These are phyloP conservation scores for Pachydiplax longipennis DNA, from an alignment of 2,888 invertebrate species.

Conservation along the genomic window DNA sequence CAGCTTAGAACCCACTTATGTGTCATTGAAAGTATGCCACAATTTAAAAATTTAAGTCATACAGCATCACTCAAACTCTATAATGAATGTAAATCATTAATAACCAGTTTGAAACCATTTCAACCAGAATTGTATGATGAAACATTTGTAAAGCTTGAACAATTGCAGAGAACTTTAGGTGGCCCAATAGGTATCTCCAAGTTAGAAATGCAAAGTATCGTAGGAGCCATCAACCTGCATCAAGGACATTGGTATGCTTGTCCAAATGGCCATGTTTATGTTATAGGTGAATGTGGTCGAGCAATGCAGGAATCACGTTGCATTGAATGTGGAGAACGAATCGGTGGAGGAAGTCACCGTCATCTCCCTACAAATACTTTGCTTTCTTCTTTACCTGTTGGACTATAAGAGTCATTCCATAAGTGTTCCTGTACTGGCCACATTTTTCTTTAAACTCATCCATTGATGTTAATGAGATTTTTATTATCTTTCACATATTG, in stretches of 20 bases:
- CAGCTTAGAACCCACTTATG: not conserved
- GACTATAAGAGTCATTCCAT: not conserved
- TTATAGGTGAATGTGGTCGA: not conserved
- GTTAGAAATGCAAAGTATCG: constrained; percentile 64
- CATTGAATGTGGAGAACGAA: constrained; percentile 32
- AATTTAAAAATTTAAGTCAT: not conserved
- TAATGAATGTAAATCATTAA: not conserved
- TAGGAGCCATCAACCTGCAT: constrained; percentile 65
- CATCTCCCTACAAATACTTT: not conserved
- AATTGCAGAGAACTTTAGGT: not conserved
- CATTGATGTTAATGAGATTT: too few species aligned
- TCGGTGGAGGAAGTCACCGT: not conserved
- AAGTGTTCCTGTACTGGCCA: too few species aligned
- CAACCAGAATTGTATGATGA: constrained; percentile 61
- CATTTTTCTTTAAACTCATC: too few species aligned
- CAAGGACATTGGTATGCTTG: constrained; percentile 77
- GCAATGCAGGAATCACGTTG: not conserved
- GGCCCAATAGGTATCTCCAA: constrained; percentile 52
- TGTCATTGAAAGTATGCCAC: not conserved
- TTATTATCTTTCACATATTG: too few species aligned
- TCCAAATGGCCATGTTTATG: constrained; percentile 70
- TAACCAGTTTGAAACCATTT: constrained; percentile 60
- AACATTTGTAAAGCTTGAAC: constrained; percentile 47
- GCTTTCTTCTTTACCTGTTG: not conserved
- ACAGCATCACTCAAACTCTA: not conserved